Evolutionary conservation across 2,888 invertebrate genomes (phyloP), one percentile per base, ranked within the genome.

Genomic region (Ptilodon capucinus): DNA sequence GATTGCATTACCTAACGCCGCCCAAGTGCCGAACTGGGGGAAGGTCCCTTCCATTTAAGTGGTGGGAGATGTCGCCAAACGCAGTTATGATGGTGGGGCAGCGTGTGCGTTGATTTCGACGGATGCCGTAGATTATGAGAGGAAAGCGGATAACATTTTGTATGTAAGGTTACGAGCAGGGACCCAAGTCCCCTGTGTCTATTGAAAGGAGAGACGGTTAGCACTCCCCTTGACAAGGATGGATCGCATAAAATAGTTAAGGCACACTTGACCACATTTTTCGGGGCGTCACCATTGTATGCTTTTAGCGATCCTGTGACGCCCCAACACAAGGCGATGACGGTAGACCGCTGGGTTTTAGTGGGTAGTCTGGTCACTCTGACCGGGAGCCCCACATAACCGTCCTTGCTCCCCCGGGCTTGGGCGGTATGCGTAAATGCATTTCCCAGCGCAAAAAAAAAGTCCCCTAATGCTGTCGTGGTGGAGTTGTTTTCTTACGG

Each of bases 141-240:
- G 46, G 41, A 57, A 60, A 60, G 42, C 44, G 41, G n/a, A n/a
- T n/a, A n/a, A n/a, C n/a, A n/a, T n/a, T n/a, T n/a, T 9, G 28
- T 28, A n/a, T 8, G 2, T 25, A 25, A 6, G 8, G 23, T 25
- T 8, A 21, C 2, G 7, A 21, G 1, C n/a, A n/a, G n/a, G n/a
- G n/a, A n/a, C n/a, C n/a, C n/a, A n/a, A n/a, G n/a, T n/a, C n/a
- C n/a, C n/a, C n/a, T 55, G 97, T 97, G 97, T 97, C 94, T 95
- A 96, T 97, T 96, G 95, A 96, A 97, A 97, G 97, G 97, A 97
- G 97, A 97, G 97, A 95, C 92, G 94, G 95, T 96, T 95, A 95
- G 95, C 95, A 95, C 95, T 95, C 95, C 95, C 95, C 97, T 97
- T 94, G 97, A 97, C 96, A 97, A 97, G 96, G 96, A 96, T 95